These are phyloP conservation scores for Henricia sp. DNA, from an alignment of 53 echinoderm and acorn worm genomes.

Conservation along the genomic window DNA sequence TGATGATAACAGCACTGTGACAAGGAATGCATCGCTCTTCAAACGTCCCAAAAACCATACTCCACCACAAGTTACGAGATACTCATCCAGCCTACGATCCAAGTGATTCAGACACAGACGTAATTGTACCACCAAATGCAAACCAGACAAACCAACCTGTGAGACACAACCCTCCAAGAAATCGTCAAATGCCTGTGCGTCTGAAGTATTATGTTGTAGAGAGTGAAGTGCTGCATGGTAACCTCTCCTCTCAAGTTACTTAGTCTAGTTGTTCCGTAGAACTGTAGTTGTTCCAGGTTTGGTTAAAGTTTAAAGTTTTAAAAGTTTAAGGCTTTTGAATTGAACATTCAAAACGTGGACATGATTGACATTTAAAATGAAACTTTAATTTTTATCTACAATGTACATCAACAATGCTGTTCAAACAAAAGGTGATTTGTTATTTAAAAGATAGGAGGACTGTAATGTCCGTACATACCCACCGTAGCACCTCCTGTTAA, in stretches of 20 bases:
- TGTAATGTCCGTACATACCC: too few species aligned
- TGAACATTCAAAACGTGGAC: too few species aligned
- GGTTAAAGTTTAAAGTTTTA: too few species aligned
- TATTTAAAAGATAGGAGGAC: too few species aligned
- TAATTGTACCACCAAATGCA: neutral
- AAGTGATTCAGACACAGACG: conserved; percentile 13
- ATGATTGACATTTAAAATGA: too few species aligned
- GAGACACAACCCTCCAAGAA: neutral
- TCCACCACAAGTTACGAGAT: neutral
- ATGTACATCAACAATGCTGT: too few species aligned
- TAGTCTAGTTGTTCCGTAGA: too few species aligned
- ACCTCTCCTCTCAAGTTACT: conserved; percentile 37
- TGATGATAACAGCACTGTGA: conserved; percentile 15
- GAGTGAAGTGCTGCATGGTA: conserved; percentile 53
- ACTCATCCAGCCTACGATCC: neutral
- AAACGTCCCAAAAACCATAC: conserved; percentile 5
- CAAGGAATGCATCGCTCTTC: conserved; percentile 58
- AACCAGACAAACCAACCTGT: neutral
- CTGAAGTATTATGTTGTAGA: neutral
- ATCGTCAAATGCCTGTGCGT: neutral
- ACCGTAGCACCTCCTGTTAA: too few species aligned
- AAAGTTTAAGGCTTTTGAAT: too few species aligned
- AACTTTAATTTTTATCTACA: too few species aligned
- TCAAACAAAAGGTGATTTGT: too few species aligned
- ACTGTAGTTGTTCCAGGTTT: too few species aligned